Evolutionary conservation across 2,797 vertebrate species (phyloP).

Genomic region (Enteromius anoplus): DNA sequence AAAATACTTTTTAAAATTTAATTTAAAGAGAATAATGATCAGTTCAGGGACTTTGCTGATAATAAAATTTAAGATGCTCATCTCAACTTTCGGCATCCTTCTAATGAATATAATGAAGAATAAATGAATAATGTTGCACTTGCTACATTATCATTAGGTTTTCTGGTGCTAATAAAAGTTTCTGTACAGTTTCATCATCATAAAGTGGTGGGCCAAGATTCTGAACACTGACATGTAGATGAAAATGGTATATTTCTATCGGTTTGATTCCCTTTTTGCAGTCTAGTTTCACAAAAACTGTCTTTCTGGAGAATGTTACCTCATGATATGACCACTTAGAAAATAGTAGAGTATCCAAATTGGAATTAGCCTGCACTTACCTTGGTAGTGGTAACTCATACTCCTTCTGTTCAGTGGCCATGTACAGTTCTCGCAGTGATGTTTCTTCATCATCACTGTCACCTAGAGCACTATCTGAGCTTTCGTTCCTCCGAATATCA

Average conservation of each 20-base stretch:
- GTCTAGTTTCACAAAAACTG: background rate
- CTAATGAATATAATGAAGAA: background rate
- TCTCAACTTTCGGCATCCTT: background rate
- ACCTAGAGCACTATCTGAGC: constrained; percentile 85
- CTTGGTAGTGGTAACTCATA: constrained; percentile 83
- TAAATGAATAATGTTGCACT: background rate
- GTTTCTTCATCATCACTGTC: constrained; percentile 79
- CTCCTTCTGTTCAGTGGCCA: constrained; percentile 63
- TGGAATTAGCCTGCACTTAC: constrained; percentile 63
- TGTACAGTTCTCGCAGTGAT: background rate
- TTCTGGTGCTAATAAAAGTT: background rate
- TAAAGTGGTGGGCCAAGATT: background rate
- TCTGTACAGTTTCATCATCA: background rate
- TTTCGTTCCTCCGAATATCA: constrained; percentile 81
- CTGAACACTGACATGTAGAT: background rate
- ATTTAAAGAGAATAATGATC: background rate
- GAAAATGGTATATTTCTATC: background rate
- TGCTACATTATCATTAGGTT: background rate
- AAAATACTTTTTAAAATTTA: too few relatives aligned
- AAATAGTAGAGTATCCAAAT: background rate
- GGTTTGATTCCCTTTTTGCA: background rate
- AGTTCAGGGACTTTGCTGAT: background rate
- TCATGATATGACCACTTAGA: background rate
- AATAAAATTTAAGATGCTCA: background rate
- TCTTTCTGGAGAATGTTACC: background rate